These are phyloP conservation scores for Molossus alvarezi DNA, from an alignment of 2,797 vertebrate genomes.

Conservation along the genomic window DNA sequence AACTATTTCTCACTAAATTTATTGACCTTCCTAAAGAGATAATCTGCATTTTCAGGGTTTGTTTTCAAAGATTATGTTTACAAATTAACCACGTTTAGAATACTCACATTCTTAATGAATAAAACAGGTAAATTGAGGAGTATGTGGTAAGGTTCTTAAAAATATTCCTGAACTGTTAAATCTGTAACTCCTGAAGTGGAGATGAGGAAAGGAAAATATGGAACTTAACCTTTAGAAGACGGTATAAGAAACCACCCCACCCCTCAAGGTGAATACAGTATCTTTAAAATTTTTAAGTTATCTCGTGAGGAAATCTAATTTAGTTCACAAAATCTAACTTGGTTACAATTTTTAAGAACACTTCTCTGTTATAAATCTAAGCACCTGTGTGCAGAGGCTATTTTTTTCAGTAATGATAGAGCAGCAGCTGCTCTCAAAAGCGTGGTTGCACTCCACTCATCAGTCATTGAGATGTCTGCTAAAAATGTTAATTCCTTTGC, in stretches of 20 bases:
- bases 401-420: not conserved
- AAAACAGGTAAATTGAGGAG: slow-evolving; percentile 32
- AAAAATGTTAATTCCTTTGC: slow-evolving; percentile 42
- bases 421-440: not conserved
- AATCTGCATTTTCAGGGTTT: slow-evolving; percentile 41
- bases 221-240: not conserved
- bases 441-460: not conserved
- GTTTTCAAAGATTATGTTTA: slow-evolving; percentile 65
- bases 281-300: slow-evolving; percentile 35
- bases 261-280: not conserved
- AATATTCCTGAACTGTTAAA: slow-evolving; percentile 30
- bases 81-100: not conserved
- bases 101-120: slow-evolving; percentile 1
- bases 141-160: slow-evolving; percentile 1
- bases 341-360: not conserved
- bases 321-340: slow-evolving; percentile 12
- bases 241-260: not conserved
- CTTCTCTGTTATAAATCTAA: slow-evolving; percentile 37
- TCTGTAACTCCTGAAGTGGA: not conserved
- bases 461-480: not conserved
- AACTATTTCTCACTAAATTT: slow-evolving; percentile 47
- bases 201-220: not conserved
- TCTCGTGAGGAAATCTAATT: slow-evolving; percentile 21
- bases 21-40: slow-evolving; percentile 48
- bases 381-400: not conserved